Conservation (phyloP, 2,797 vertebrate species). For the Echeneis naucrates region DNA sequence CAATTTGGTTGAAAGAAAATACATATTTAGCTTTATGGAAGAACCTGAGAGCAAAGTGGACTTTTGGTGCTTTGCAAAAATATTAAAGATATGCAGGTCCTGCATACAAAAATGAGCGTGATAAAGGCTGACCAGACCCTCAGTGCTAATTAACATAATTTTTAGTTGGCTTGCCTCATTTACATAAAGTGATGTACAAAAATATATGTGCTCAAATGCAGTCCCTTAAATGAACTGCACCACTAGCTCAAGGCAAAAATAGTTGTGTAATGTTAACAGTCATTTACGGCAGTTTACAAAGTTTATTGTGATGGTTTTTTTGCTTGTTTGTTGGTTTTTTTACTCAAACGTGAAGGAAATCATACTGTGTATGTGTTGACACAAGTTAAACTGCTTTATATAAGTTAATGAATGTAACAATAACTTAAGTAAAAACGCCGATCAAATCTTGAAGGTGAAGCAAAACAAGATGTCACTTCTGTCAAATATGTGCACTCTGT, state of each 20-base stretch:
- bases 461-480: neutral
- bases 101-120: slow-evolving; percentile 4
- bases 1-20: slow-evolving; percentile 2
- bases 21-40: slow-evolving; percentile 11
- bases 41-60: slow-evolving; percentile 42
- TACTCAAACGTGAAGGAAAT: no score
- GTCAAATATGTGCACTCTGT: neutral
- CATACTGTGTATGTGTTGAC: neutral
- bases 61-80: slow-evolving; percentile 24
- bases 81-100: slow-evolving; percentile 2
- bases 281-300: neutral
- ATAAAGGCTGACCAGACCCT: slow-evolving; percentile 4
- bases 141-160: neutral
- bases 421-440: neutral
- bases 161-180: slow-evolving; percentile 19
- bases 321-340: no score
- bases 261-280: slow-evolving; percentile 11
- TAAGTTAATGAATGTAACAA: neutral
- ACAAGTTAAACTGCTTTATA: neutral
- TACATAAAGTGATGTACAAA: slow-evolving; percentile 25
- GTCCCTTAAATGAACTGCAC: neutral
- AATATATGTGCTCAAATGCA: slow-evolving; percentile 16
- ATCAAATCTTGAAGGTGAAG: neutral
- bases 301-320: neutral
- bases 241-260: slow-evolving; percentile 32